Base-by-base conservation (phyloP, 2,113 vertebrate species). In the Mungos mungo region DNA sequence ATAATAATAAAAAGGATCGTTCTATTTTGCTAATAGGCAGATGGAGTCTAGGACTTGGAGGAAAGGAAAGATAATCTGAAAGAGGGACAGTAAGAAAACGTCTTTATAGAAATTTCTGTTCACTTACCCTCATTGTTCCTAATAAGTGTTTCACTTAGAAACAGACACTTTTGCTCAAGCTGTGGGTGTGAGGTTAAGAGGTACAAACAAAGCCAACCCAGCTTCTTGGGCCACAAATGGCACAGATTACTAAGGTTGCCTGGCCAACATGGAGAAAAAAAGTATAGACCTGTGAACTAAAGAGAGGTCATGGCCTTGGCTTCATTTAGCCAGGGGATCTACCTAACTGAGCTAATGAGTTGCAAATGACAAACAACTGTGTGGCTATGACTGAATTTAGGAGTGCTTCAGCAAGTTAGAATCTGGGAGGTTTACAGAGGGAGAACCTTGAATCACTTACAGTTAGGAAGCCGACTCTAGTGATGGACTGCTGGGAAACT, bases 401-500 rank as follows among this genome's bases (percentile, higher is more conserved):
- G 63, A 79, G 21, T 88, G 25, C 3, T 95, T 69, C 6, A 47
- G 82, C 38, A 81, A 95, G 63, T 47, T 97, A 86, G 74, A 97
- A 93, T 0, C 82, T 83, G 93, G 38, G 54, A 52, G 88, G 31
- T 63, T 96, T 82, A 90, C 29, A 54, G 63, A 97, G 35, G 84
- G 96, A 96, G 92, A 97, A 85, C 57, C 19, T 45, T 76, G 9
- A 87, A 38, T 91, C 71, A 90, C 89, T 97, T 96, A 97, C 83
- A 71, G 92, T 52, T 96, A 80, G 97, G 82, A 71, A 84, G 57
- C 72, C 2, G 25, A 92, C 29, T 84, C 77, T 94, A 52, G 96
- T 97, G 82, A 96, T 89, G 52, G 52, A 72, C 76, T 0, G 18
- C 82, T 96, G 96, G 84, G 91, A 97, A 97, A 97, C 19, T 93